phyloP scores from a whole-genome alignment of 2,797 vertebrate species.

The Thunnus albacares region DNA sequence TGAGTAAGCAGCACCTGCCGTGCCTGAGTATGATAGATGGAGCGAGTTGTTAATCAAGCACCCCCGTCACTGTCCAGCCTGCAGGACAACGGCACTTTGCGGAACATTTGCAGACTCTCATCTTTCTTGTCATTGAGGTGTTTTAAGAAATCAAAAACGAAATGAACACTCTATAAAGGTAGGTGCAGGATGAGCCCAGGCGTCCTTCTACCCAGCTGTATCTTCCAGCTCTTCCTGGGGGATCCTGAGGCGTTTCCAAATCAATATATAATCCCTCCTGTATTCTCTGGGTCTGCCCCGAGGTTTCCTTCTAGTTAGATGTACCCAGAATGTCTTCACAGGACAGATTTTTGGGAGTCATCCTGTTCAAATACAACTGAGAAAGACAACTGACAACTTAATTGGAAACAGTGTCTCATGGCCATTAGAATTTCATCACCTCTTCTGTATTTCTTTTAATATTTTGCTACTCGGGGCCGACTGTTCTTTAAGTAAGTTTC shows the following conservation, averaged over 20 bases:
- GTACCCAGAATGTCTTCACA: neutral
- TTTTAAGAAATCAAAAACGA: too few species aligned
- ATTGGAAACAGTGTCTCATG: neutral
- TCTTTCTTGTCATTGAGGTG: neutral
- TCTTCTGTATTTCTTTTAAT: neutral
- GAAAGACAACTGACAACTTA: neutral
- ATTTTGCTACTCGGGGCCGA: neutral
- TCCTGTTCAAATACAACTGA: neutral
- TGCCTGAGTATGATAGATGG: neutral
- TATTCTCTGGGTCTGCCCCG: constrained; percentile 2
- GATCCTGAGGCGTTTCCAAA: neutral
- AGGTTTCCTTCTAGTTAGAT: neutral
- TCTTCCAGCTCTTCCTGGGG: neutral
- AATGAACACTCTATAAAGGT: too few species aligned
- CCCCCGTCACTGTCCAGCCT: neutral
- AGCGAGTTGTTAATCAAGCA: neutral
- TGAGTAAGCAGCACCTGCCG: neutral
- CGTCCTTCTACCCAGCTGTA: neutral
- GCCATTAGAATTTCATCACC: neutral
- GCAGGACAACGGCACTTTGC: neutral
- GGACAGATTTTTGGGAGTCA: neutral
- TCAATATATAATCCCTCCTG: constrained; percentile 11
- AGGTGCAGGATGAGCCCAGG: too few species aligned
- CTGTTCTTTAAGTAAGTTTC: neutral
- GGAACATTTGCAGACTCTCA: neutral